These are phyloP conservation scores for Platynereis dumerilii DNA, from an alignment of 2,888 invertebrate species.

Conservation along the genomic window DNA sequence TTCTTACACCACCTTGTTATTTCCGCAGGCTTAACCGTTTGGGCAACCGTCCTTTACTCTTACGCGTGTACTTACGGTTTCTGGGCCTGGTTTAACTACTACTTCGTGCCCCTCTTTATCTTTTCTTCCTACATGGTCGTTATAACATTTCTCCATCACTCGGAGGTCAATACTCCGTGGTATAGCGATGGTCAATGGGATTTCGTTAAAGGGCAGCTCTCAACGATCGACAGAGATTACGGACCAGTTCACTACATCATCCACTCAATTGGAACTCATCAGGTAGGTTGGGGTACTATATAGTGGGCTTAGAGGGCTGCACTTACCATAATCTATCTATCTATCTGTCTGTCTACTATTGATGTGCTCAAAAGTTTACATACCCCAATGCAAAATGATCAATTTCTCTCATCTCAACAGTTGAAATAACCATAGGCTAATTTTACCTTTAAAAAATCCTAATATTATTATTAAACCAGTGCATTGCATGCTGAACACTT, in stretches of 20 bases:
- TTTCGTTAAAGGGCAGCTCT: conserved; percentile 60
- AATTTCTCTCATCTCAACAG: no score
- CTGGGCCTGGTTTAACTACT: conserved; percentile 44
- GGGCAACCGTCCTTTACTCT: not conserved
- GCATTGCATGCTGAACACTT: no score
- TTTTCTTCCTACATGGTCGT: conserved; percentile 55
- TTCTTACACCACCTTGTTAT: no score
- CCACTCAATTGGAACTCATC: conserved; percentile 52
- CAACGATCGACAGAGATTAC: conserved; percentile 56
- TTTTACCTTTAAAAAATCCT: no score
- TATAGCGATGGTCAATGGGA: conserved; percentile 52
- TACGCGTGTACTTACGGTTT: conserved; percentile 41
- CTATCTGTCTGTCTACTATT: no score
- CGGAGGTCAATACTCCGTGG: conserved; percentile 56
- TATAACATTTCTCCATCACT: conserved; percentile 59
- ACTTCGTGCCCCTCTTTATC: conserved; percentile 49
- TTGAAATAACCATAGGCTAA: no score
- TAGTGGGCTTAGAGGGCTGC: no score
- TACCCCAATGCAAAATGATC: no score
- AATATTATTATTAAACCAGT: no score
- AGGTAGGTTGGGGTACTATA: conserved; percentile 10
- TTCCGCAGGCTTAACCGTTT: not conserved
- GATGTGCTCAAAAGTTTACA: no score
- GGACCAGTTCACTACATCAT: conserved; percentile 55
- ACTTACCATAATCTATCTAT: no score